Percentiles rank a stretch among this genome's conserved stretches.
These are phyloP conservation scores for Danio kyathit DNA, from an alignment of 2,797 vertebrate species.

Conservation along the genomic window DNA sequence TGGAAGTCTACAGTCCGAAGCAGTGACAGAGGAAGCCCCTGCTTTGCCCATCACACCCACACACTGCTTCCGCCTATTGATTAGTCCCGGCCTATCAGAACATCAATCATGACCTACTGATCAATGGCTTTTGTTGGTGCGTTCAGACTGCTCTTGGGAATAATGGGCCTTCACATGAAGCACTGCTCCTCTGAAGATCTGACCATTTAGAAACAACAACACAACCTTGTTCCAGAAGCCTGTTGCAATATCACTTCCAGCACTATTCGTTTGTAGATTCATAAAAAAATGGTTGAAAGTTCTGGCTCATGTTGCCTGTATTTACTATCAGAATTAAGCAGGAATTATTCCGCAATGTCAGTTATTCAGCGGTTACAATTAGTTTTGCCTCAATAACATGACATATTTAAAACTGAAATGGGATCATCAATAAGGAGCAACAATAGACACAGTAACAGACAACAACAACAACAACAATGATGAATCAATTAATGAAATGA, in stretches of 20 bases:
- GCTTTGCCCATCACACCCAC: constrained; percentile 16
- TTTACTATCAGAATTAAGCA: background rate
- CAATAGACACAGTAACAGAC: too few species aligned
- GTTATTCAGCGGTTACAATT: too few species aligned
- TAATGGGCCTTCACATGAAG: constrained; percentile 31
- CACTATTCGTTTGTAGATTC: background rate
- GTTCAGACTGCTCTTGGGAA: constrained; percentile 50
- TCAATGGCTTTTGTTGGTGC: constrained; percentile 49
- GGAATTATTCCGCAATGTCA: too few species aligned
- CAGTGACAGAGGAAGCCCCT: constrained; percentile 30
- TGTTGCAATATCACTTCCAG: background rate
- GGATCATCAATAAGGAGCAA: too few species aligned
- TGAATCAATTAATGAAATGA: too few species aligned
- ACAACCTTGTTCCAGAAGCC: background rate
- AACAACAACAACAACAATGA: too few species aligned
- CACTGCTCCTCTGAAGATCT: background rate
- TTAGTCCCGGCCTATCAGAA: constrained; percentile 53
- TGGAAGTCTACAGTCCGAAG: constrained; percentile 40
- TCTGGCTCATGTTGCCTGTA: background rate
- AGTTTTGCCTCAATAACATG: too few species aligned
- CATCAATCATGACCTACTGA: constrained; percentile 56
- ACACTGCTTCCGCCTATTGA: constrained; percentile 42
- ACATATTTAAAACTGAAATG: too few species aligned
- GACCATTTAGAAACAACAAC: constrained; percentile 19
- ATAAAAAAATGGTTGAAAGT: background rate